Base-by-base conservation (phyloP, 2,113 vertebrate genomes). In the Callospermophilus lateralis region DNA sequence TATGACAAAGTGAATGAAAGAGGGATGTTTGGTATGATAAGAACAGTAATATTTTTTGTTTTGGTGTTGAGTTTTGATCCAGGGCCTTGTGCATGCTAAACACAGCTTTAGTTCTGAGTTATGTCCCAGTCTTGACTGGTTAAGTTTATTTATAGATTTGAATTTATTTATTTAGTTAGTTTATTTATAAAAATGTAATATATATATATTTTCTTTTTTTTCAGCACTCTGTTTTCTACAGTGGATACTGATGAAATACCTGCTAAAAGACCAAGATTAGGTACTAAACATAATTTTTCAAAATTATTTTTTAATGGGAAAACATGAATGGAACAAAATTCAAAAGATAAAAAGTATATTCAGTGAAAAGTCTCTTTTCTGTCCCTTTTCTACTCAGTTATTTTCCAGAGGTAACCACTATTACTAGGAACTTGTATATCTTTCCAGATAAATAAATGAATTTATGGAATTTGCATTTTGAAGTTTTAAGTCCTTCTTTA, bases 231-330 rank as follows among this genome's bases (percentile, higher is more conserved):
- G 15, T 61, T 80, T 15, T n/a, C 86, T 97, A 20, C 37, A 95
- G 94, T 97, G 90, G 97, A 98, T 93, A 84, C 97, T 97, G 98
- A 98, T 48, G 42, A 97, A 87, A 22, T 85, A 95, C 97, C 55
- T 32, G 2, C 72, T 2, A 99, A 99, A 96, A 98, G 96, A 93
- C 79, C 0, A 16, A 98, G 78, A 97, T 12, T 96, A 98, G 98
- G 98, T 99, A 98, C 53, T 91, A 72, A 51, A 28, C 76, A 17
- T 97, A 73, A 9, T 88, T 92, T 89, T 63, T 11, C 78, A 86
- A 94, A 95, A 85, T 90, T 84, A 93, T 34, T 89, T 84, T 85
- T 96, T 92, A 93, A 8, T 92, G 89, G 67, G 63, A 90, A 96
- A 96, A 74, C 45, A 87, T 94, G 26, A 15, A 67, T 93, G 79